Conservation (phyloP, 2,113 vertebrate genomes). For the Sinocyclocheilus maitianheensis region DNA sequence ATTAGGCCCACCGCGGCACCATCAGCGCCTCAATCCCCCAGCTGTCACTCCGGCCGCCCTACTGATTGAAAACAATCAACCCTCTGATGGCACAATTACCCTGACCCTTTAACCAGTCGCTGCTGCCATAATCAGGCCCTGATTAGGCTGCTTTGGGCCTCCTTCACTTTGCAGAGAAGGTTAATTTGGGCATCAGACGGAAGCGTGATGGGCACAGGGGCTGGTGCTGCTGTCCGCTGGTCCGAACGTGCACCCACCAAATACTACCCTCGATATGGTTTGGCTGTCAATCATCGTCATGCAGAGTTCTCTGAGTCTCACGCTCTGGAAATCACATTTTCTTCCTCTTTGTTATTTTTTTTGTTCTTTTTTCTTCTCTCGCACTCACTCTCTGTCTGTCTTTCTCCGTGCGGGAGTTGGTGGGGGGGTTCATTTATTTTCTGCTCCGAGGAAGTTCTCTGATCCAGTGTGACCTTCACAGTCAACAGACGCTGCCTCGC, state of each 20-base stretch:
- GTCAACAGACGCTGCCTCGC: conserved; percentile 77
- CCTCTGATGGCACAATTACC: conserved; percentile 99
- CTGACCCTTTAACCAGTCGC: conserved; percentile 99
- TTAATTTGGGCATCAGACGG: conserved; percentile 99
- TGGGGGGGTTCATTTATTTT: conserved; percentile 97
- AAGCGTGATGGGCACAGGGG: conserved; percentile 89
- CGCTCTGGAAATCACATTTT: conserved; percentile 98
- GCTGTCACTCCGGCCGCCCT: conserved; percentile 98
- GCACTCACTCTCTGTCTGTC: conserved; percentile 60
- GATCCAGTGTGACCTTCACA: conserved; percentile 97
- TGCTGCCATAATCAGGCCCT: conserved; percentile 99
- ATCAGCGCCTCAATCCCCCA: conserved; percentile 98
- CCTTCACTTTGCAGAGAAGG: conserved; percentile 99
- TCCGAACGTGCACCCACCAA: conserved; percentile 84
- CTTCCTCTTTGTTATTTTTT: conserved; percentile 77
- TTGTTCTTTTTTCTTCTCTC: conserved; percentile 46
- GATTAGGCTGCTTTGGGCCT: conserved; percentile 99
- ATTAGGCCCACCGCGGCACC: conserved; percentile 98
- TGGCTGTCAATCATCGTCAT: conserved; percentile 98
- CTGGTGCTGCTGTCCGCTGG: conserved; percentile 86
- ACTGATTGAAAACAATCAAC: conserved; percentile 99
- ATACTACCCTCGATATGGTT: conserved; percentile 91
- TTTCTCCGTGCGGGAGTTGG: conserved; percentile 60
- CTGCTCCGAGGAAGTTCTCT: conserved; percentile 98
- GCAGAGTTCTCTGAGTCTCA: conserved; percentile 91